Conservation (phyloP, 2,888 invertebrate species). For the Cantharis flavilabris region DNA sequence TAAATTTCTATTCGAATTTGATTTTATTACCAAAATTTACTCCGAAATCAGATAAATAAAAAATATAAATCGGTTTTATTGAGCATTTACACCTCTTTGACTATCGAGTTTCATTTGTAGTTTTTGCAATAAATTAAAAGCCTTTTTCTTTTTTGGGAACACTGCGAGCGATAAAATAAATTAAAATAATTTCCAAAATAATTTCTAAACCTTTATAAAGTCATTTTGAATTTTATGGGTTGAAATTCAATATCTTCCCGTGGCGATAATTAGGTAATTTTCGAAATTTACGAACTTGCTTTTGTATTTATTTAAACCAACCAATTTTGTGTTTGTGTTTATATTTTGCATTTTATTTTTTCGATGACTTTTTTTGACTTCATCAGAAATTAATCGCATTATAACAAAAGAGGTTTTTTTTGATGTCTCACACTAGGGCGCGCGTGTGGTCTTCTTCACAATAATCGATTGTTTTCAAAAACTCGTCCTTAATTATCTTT, state of each 20-base stretch:
- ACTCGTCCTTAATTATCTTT: slow-evolving; percentile 29
- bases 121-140: neutral
- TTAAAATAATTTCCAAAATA: neutral
- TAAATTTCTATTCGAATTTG: neutral
- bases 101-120: neutral
- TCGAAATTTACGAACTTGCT: neutral
- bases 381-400: neutral
- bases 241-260: neutral
- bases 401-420: neutral
- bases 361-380: neutral
- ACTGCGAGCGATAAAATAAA: neutral
- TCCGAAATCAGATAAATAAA: neutral
- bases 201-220: neutral
- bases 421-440: slow-evolving; percentile 10
- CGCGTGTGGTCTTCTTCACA: slow-evolving; percentile 21
- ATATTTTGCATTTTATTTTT: neutral
- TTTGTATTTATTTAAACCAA: neutral
- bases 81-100: neutral
- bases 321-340: neutral
- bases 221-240: neutral
- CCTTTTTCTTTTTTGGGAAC: neutral
- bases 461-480: slow-evolving; percentile 26
- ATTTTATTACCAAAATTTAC: neutral
- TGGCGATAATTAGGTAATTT: neutral
- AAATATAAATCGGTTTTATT: neutral